These are phyloP conservation scores for Acipenser oxyrinchus DNA, from an alignment of 2,797 vertebrate genomes.

Conservation along the genomic window DNA sequence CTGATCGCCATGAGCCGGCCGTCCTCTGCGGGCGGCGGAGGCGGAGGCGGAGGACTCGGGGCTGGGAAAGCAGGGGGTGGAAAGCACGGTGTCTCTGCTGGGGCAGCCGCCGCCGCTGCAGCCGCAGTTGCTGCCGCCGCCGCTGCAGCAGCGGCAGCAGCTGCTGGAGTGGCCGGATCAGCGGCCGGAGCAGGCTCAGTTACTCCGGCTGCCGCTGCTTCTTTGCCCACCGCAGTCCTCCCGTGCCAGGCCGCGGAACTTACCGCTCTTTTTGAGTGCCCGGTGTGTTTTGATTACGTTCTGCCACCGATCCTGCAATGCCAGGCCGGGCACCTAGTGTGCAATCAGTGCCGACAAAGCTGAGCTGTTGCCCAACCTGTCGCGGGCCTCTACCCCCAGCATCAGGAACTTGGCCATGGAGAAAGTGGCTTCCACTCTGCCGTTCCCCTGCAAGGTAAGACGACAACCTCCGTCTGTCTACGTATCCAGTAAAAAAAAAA, in stretches of 20 bases:
- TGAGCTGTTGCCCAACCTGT: conserved; percentile 66
- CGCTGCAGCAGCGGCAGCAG: conserved; percentile 21
- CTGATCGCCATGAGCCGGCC: conserved; percentile 57
- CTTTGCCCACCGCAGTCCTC: conserved; percentile 33
- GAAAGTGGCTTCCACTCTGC: conserved; percentile 63
- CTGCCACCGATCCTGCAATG: conserved; percentile 66
- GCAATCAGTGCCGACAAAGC: conserved; percentile 62
- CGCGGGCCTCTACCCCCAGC: conserved; percentile 61
- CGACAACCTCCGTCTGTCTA: neutral
- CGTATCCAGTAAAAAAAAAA: no score
- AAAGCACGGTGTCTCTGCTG: conserved; percentile 50
- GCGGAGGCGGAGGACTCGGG: conserved; percentile 52
- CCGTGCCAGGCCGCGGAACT: conserved; percentile 53
- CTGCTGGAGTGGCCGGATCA: conserved; percentile 38
- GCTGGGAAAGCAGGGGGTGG: conserved; percentile 51
- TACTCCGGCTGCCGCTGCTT: conserved; percentile 33
- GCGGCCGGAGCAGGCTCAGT: conserved; percentile 35
- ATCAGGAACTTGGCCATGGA: conserved; percentile 68
- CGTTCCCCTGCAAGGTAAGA: conserved; percentile 65
- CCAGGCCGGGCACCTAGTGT: conserved; percentile 63
- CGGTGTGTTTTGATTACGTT: conserved; percentile 66
- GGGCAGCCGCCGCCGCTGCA: conserved; percentile 23
- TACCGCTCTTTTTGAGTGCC: conserved; percentile 62
- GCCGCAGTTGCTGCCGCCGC: conserved; percentile 23
- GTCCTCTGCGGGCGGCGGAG: conserved; percentile 53